Evolutionary conservation across 2,113 vertebrate species (phyloP).

Genomic region (Onychorhynchus coronatus): DNA sequence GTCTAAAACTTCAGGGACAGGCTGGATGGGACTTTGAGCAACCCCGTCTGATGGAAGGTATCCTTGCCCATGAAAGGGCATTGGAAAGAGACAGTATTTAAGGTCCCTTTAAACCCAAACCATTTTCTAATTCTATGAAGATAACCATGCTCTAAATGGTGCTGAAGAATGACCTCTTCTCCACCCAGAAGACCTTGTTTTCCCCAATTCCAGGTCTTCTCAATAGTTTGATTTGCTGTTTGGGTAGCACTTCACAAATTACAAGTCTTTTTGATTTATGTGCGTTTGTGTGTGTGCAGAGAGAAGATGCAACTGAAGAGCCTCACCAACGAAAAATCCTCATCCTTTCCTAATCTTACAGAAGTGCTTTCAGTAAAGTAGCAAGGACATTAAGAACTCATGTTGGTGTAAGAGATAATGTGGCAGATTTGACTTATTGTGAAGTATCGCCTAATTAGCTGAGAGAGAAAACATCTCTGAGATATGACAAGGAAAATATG

Average conservation of each 20-base stretch:
- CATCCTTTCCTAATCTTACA: neutral
- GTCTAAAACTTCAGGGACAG: neutral
- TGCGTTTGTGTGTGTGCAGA: fast-evolving
- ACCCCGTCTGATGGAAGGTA: neutral
- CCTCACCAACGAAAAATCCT: neutral
- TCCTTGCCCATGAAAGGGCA: fast-evolving
- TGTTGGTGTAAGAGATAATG: neutral
- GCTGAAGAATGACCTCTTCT: neutral
- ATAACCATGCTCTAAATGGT: neutral
- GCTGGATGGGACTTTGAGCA: neutral
- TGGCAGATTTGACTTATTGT: neutral
- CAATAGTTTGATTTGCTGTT: neutral
- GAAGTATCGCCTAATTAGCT: neutral
- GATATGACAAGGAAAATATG: neutral
- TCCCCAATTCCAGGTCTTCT: neutral
- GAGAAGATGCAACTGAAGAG: neutral
- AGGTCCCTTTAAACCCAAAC: neutral
- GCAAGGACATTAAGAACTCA: neutral
- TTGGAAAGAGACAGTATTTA: neutral
- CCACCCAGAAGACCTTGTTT: neutral
- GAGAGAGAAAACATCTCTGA: neutral
- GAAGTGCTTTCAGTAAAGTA: neutral
- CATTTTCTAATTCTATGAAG: neutral
- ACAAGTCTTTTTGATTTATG: neutral
- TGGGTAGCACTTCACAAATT: neutral